Base-by-base conservation (phyloP, 2,888 invertebrate species). In the Eurytoma californica region DNA sequence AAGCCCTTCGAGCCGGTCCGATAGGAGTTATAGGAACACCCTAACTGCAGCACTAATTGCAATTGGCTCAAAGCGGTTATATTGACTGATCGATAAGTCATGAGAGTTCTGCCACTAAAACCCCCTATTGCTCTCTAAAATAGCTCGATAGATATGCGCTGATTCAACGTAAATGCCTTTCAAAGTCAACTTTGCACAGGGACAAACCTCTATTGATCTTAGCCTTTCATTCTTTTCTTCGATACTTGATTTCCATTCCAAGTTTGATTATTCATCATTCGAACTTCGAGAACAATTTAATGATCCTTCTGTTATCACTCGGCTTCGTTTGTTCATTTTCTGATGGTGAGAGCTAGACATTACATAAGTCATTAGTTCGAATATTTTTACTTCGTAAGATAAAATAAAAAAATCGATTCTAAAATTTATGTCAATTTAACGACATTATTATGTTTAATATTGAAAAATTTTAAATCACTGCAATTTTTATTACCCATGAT, bases 51-150 rank as follows among this genome's bases (percentile, higher is more conserved):
- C 61, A 53, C 68, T 79, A 79, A 79, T 79, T 79, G 65, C 78
- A 68, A 68, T 68, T 57, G 57, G 73, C 69, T 73, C 73, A 79
- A 79, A 79, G 69, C 57, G 39, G 68, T 55, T 63, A 65, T 79
- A 73, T 79, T 73, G 78, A 73, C 78, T 74, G 69, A 73, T 79
- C 73, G 78, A 78, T 78, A 70, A 77, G 69, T 72, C 72, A 72
- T 58, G 58, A 51, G 66, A 60, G 65, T 65, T 20, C 74, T 53
- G 53, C 53, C 3, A 49, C 74, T 68, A 53, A 69, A 69, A 68
- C 55, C 55, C 39, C 5, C 63, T 30, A 18, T 58, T 7, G 12
- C 63, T 60, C 77, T n/a, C 57, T 24, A 30, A 68, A 53, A 61
- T 39, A 16, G 5, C 63, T 49, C 60, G 61, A 65, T 63, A 57